A percentile compares a stretch with the other conserved stretches of the same genome.
Evolutionary conservation across 2,888 invertebrate genomes (phyloP).

Genomic region (Parasteatoda lunata): DNA sequence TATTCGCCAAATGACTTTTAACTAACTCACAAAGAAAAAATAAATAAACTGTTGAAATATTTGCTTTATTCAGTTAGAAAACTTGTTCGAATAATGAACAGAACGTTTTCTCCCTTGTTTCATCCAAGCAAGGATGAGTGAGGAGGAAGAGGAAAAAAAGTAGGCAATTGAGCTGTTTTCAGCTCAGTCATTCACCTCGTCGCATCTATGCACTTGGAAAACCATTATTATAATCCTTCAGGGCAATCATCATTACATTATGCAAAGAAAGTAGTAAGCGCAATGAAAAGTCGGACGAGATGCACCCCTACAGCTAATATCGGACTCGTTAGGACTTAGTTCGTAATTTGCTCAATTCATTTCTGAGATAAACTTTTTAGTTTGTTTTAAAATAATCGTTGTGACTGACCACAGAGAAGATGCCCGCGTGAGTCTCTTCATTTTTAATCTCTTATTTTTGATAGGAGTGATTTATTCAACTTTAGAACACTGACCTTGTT

Average conservation of each 20-base stretch:
- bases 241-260: slow-evolving; percentile 2
- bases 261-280: neutral
- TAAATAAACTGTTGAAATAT: neutral
- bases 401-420: no score
- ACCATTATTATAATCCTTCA: neutral
- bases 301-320: no score
- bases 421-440: no score
- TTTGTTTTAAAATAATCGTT: no score
- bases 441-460: no score
- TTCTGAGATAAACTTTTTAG: no score
- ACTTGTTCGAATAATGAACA: neutral
- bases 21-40: neutral
- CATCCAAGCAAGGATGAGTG: neutral
- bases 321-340: no score
- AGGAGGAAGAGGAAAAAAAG: neutral
- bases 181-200: neutral
- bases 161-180: neutral
- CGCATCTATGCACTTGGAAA: neutral
- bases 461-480: no score
- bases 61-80: neutral
- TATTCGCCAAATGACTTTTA: neutral
- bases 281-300: no score
- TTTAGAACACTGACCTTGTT: no score
- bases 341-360: no score
- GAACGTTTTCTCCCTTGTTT: neutral